These are phyloP conservation scores for Agrochola lychnidis DNA, from an alignment of 2,888 invertebrate species.

Conservation along the genomic window DNA sequence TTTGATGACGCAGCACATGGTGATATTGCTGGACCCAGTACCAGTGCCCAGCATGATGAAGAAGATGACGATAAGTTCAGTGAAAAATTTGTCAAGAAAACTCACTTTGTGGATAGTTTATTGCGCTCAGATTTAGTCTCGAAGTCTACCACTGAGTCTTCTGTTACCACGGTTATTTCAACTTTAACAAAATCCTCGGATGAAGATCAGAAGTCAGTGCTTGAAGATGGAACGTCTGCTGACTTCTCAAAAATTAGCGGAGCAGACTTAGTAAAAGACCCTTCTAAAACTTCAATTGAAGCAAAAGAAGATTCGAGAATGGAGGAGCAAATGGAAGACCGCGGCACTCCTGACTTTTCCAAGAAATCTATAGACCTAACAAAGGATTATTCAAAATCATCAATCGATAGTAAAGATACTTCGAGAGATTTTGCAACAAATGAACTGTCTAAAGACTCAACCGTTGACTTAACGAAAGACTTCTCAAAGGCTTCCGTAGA, in stretches of 20 bases:
- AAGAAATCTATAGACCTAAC: slow-evolving; percentile 87
- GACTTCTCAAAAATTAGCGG: slow-evolving; percentile 88
- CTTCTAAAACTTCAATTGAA: slow-evolving; percentile 86
- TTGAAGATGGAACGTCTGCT: slow-evolving; percentile 87
- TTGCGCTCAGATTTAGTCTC: slow-evolving; percentile 82
- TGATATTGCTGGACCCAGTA: slow-evolving; percentile 68
- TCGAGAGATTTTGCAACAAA: slow-evolving; percentile 89
- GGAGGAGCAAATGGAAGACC: slow-evolving; percentile 83
- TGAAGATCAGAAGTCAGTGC: slow-evolving; percentile 85
- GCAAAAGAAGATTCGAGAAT: slow-evolving; percentile 83
- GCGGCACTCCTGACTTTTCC: slow-evolving; percentile 86
- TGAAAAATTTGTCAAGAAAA: slow-evolving; percentile 77
- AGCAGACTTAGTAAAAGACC: slow-evolving; percentile 85
- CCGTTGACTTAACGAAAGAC: slow-evolving; percentile 86
- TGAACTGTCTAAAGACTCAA: slow-evolving; percentile 88
- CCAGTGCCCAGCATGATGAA: slow-evolving; percentile 68
- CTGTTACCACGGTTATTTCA: slow-evolving; percentile 87
- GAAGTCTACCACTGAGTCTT: slow-evolving; percentile 88
- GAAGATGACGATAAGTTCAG: slow-evolving; percentile 72
- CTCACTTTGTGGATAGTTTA: slow-evolving; percentile 80
- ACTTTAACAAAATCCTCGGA: slow-evolving; percentile 88
- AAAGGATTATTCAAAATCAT: slow-evolving; percentile 88
- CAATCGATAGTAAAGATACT: slow-evolving; percentile 88
- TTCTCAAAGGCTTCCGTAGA: slow-evolving; percentile 87
- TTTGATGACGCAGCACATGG: slow-evolving; percentile 61